Percentiles rank a stretch among this genome's conserved stretches.
phyloP scores from a whole-genome alignment of 35 echinoderm and acorn worm species.

The Hemicentrotus pulcherrimus region DNA sequence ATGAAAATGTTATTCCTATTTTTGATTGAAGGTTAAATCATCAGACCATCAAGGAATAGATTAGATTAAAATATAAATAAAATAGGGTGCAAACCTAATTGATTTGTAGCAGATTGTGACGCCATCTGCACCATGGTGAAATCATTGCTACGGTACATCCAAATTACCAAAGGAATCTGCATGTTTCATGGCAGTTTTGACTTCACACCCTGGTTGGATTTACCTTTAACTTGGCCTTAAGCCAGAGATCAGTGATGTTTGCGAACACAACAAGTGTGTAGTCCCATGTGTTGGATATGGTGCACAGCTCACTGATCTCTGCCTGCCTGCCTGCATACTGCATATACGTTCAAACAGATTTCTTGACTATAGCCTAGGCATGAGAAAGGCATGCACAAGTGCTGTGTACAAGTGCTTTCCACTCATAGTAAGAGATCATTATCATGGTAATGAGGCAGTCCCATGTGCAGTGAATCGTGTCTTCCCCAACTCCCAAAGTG shows the following conservation, averaged over 20 bases:
- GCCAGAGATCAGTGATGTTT: neutral
- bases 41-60: no score
- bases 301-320: neutral
- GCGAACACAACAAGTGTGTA: neutral
- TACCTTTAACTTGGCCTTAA: neutral
- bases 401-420: neutral
- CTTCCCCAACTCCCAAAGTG: neutral
- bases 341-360: neutral
- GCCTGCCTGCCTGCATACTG: neutral
- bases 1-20: no score
- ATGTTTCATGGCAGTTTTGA: no score
- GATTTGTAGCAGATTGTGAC: neutral
- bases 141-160: neutral
- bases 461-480: slow-evolving; percentile 9
- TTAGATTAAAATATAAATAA: no score
- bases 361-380: neutral
- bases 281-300: neutral
- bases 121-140: neutral
- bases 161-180: no score
- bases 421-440: neutral
- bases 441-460: neutral
- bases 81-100: no score
- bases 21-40: no score
- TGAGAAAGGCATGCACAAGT: neutral
- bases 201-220: neutral